Evolutionary conservation across 2,113 vertebrate genomes (phyloP).

Genomic region (Paradisaea rubra): DNA sequence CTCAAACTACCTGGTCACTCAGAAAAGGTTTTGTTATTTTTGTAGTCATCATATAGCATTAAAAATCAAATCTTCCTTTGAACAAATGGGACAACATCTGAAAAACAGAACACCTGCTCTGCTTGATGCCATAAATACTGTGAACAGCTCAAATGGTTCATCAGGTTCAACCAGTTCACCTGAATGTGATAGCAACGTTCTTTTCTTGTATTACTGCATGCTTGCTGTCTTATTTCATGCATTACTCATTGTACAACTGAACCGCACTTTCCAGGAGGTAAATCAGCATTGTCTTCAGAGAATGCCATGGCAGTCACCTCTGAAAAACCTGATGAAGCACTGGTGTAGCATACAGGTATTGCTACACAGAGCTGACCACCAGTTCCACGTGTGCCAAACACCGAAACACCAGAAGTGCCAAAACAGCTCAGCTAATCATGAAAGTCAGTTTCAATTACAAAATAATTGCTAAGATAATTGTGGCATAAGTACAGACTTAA

Average conservation of each 20-base stretch:
- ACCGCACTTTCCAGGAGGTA: not conserved
- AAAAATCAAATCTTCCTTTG: not conserved
- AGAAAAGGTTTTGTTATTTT: not conserved
- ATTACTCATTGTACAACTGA: not conserved
- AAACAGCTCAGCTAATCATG: slow-evolving; percentile 28
- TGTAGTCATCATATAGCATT: not conserved
- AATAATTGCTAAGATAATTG: slow-evolving; percentile 30
- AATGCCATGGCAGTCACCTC: not conserved
- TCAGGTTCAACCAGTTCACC: not conserved
- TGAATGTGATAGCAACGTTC: not conserved
- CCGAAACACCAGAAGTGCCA: not conserved
- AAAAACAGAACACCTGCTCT: not conserved
- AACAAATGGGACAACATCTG: not conserved
- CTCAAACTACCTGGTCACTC: not conserved
- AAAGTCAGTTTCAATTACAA: slow-evolving; percentile 30
- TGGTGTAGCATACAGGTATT: rapidly evolving
- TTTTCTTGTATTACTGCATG: not conserved
- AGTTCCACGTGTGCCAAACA: not conserved
- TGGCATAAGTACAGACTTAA: slow-evolving; percentile 15
- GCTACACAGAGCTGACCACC: not conserved
- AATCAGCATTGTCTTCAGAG: not conserved
- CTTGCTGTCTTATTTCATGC: not conserved
- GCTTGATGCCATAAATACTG: not conserved
- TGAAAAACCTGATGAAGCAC: not conserved
- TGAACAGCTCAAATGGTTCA: not conserved